Base-by-base conservation (phyloP, 2,113 vertebrate species). In the Triplophysa dalaica region DNA sequence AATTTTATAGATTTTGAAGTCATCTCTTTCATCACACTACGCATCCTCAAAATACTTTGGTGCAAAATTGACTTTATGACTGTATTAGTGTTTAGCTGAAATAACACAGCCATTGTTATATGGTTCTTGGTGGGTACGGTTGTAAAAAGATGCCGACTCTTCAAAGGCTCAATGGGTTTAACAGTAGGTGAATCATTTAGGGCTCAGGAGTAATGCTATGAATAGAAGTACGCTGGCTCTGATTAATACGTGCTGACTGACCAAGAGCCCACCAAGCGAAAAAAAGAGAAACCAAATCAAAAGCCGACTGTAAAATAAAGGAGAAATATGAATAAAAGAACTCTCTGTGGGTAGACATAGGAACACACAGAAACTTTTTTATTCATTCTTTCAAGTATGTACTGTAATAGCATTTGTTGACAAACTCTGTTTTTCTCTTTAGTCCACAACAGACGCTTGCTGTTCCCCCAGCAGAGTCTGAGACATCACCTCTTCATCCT, bases 401-500 rank as follows among this genome's bases (percentile, higher is more conserved):
- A 24, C 24, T 24, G 24, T 80, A 11, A 26, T 61, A 21, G 43
- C 17, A 1, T 21, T 21, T 63, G 43, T 16, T 84, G 2, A 81
- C 1, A 8, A 58, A 72, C 48, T 76, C 41, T 75, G 14, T 19
- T 84, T 84, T 77, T 56, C 62, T 60, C 29, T 78, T 86, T 88
- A 99, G 98, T 98, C 89, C 97, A 98, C 89, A 96, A 99, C 87
- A 92, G 98, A 83, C 95, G 97, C 83, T 97, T 98, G 84, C 95
- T 99, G 61, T 99, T 99, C 89, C 97, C 98, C 80, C 98, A 99
- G 82, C 98, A 99, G 91, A 98, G 97, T 83, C 87, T 99, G 87
- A 93, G 98, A 69, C 98, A 99, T 86, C 97, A 99, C 84, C 95
- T 99, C 78, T 99, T 99, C 92, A 98, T 99, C 87, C 92, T 99